Evolutionary conservation across 2,888 invertebrate genomes (phyloP).

Genomic region (Drosophila ezoana): DNA sequence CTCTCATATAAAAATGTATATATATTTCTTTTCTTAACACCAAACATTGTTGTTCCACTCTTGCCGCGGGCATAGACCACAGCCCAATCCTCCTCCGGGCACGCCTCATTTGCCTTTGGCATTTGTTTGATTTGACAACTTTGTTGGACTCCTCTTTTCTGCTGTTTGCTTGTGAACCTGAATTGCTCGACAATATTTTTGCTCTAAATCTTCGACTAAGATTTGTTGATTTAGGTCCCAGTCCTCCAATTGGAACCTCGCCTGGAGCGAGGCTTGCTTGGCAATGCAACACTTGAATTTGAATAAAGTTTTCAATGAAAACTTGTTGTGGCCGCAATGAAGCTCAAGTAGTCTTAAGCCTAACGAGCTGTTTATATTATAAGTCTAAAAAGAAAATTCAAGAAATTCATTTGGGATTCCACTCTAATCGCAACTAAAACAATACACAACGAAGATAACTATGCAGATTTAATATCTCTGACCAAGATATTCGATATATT

Average conservation of each 20-base stretch:
- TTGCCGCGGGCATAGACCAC: neutral
- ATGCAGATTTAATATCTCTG: too few species aligned
- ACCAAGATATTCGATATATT: too few species aligned
- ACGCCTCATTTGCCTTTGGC: slow-evolving; percentile 32
- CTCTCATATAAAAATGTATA: slow-evolving; percentile 45
- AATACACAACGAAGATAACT: neutral
- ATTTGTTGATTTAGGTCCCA: slow-evolving; percentile 68
- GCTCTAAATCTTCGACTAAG: slow-evolving; percentile 48
- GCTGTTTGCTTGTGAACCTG: slow-evolving; percentile 43
- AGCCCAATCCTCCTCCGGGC: slow-evolving; percentile 6
- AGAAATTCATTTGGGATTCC: neutral
- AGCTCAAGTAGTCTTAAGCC: slow-evolving; percentile 19
- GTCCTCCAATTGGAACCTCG: neutral
- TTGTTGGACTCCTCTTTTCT: slow-evolving; percentile 53
- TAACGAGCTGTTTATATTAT: slow-evolving; percentile 38
- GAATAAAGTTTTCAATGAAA: slow-evolving; percentile 36
- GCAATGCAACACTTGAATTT: slow-evolving; percentile 31
- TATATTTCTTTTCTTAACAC: slow-evolving; percentile 55
- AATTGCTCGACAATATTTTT: slow-evolving; percentile 19
- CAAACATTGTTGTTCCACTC: slow-evolving; percentile 46
- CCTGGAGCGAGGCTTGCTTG: slow-evolving; percentile 2
- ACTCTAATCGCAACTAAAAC: neutral
- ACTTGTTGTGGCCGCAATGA: slow-evolving; percentile 12
- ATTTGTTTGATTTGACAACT: slow-evolving; percentile 77
- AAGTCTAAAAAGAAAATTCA: slow-evolving; percentile 7